Evolutionary conservation across 2,797 vertebrate genomes (phyloP).

Genomic region (Zalophus californianus): DNA sequence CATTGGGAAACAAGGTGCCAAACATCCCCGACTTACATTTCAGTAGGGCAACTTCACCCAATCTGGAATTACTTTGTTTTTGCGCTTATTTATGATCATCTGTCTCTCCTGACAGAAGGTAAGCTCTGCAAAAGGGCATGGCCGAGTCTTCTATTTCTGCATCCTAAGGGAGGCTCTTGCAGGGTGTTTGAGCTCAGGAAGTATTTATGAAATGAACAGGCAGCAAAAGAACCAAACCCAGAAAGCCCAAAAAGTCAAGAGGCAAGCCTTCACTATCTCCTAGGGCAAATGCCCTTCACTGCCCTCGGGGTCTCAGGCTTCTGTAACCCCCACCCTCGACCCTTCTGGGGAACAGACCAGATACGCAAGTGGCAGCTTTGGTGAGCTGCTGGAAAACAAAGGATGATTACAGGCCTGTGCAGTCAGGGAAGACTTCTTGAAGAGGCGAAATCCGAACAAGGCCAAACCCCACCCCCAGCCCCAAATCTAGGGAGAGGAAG

Average conservation of each 20-base stretch:
- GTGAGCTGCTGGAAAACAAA: neutral
- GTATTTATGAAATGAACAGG: neutral
- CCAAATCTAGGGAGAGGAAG: neutral
- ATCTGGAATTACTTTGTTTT: neutral
- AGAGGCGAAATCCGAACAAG: neutral
- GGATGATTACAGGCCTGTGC: accelerated
- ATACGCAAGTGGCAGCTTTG: accelerated
- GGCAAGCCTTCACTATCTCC: neutral
- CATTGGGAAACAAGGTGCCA: neutral
- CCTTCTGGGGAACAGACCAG: neutral
- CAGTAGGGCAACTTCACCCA: neutral
- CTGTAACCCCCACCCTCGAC: too few species aligned
- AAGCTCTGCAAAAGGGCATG: neutral
- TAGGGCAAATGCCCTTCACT: neutral
- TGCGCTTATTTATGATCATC: neutral
- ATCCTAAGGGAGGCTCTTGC: neutral
- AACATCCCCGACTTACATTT: neutral
- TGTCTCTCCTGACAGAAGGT: neutral
- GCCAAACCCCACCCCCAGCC: neutral
- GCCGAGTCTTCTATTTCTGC: neutral
- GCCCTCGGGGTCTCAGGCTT: neutral
- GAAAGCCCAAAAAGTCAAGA: neutral
- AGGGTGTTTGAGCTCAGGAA: neutral
- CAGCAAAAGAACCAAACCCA: neutral
- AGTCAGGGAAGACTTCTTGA: neutral